Evolutionary conservation across 2,113 vertebrate genomes (phyloP), one percentile per base, ranked within the genome.

Genomic region (Nothoprocta perdicaria): DNA sequence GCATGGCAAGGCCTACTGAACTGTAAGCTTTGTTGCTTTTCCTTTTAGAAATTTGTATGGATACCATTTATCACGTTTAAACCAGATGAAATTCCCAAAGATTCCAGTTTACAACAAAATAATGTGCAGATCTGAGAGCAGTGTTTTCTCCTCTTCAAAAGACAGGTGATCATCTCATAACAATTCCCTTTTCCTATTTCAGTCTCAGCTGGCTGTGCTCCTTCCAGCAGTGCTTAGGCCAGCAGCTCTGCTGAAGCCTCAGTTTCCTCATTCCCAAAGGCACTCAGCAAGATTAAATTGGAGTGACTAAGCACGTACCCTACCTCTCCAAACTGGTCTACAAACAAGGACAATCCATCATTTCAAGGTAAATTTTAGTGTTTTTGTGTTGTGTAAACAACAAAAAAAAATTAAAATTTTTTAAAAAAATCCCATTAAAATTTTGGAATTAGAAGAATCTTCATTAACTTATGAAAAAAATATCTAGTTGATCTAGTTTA

Each of bases 281-380:
- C 80, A 94, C 87, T 96, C 80, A 92, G 61, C 14, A 29, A 95
- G 69, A 95, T 95, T 93, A 93, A 88, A 65, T n/a, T 41, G 45
- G 58, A 92, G 62, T 95, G 93, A 95, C 93, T 90, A 96, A 96
- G 94, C 92, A 93, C 0, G 17, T 67, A n/a, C 48, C 53, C 87
- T 58, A 5, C n/a, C 76, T 82, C 84, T 90, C 78, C 78, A 82
- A 92, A 58, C 1, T 2, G 26, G 9, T 79, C 11, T 60, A 58
- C 22, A 46, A 13, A 13, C 35, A 80, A 86, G 63, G 62, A 16
- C 48, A 93, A 86, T 50, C 9, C 48, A 35, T 46, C 2, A 5
- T 67, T 93, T 84, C 74, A 88, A 52, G 58, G 86, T 90, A 73
- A 90, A 40, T 71, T 33, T 31, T 12, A 60, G 16, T 10, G 5